Conservation (phyloP, 2,113 vertebrate species). For the Trogon surrucura region DNA sequence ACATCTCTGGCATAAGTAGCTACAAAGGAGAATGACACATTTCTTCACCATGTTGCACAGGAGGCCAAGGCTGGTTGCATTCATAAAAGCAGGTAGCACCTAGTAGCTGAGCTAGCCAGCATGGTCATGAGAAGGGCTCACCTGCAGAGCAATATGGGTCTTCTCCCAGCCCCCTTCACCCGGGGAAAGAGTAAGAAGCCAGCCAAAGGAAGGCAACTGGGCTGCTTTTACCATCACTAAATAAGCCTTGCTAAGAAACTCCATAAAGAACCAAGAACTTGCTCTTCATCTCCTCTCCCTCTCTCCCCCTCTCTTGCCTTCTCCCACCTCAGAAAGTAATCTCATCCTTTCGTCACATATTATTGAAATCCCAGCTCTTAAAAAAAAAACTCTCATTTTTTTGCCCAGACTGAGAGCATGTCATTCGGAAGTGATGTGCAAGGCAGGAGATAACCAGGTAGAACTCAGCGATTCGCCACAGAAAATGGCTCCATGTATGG, state of each 20-base stretch:
- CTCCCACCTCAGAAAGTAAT: conserved; percentile 83
- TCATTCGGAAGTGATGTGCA: conserved; percentile 87
- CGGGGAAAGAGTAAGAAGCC: not conserved
- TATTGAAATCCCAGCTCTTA: conserved; percentile 85
- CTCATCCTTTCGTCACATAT: conserved; percentile 86
- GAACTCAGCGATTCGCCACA: conserved; percentile 87
- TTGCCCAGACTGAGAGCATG: conserved; percentile 85
- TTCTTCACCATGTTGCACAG: not conserved
- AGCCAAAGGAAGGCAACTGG: not conserved
- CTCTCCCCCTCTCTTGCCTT: conserved; percentile 67
- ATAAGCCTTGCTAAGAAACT: conserved; percentile 50
- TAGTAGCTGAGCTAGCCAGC: not conserved
- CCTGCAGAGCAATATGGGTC: fast-evolving
- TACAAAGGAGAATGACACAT: not conserved
- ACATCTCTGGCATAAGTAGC: not conserved
- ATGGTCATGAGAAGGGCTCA: not conserved
- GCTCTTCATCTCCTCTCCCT: conserved; percentile 73
- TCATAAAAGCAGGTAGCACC: not conserved
- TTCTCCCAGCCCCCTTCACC: not conserved
- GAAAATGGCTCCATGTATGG: conserved; percentile 86
- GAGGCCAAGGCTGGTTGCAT: not conserved
- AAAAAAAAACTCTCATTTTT: conserved; percentile 82
- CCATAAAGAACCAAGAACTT: conserved; percentile 67
- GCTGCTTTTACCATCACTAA: conserved; percentile 14
- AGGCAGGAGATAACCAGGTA: conserved; percentile 88